Conservation (phyloP, 1,140 invertebrate species). For the Diprion similis region DNA sequence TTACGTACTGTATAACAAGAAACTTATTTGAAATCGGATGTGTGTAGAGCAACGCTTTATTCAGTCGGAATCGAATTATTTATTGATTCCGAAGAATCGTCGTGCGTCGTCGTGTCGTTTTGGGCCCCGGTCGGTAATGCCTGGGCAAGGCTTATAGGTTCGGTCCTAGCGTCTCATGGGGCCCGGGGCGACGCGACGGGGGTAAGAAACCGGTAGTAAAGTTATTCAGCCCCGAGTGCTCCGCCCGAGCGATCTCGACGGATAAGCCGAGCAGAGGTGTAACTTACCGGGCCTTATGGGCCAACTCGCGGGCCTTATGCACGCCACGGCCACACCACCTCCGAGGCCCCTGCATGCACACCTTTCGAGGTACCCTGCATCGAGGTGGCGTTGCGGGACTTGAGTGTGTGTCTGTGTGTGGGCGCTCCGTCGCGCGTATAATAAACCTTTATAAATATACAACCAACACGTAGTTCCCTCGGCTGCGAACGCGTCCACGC, state of each 20-base stretch:
- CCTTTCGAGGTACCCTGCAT: background rate
- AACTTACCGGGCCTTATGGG: conserved; percentile 53
- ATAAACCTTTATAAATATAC: background rate
- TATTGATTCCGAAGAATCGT: no score
- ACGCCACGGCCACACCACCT: background rate
- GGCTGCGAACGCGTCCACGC: background rate
- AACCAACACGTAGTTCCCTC: conserved; percentile 5
- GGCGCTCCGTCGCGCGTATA: background rate
- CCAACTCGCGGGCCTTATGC: background rate
- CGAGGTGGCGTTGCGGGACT: conserved; percentile 10
- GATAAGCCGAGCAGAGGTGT: conserved; percentile 58
- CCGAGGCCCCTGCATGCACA: background rate
- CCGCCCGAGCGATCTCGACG: conserved; percentile 48
- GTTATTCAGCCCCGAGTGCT: conserved; percentile 53
- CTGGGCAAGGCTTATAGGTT: background rate
- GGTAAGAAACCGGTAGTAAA: conserved; percentile 58
- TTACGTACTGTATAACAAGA: no score
- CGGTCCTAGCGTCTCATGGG: background rate
- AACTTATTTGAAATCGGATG: no score
- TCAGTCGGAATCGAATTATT: no score
- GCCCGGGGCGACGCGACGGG: conserved; percentile 3
- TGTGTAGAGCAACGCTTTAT: no score
- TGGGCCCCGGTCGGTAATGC: no score
- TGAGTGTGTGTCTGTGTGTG: conserved; percentile 28
- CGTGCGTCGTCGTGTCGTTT: no score